Base-by-base conservation (phyloP, 2,888 invertebrate species). In the Liposcelis brunnea region DNA sequence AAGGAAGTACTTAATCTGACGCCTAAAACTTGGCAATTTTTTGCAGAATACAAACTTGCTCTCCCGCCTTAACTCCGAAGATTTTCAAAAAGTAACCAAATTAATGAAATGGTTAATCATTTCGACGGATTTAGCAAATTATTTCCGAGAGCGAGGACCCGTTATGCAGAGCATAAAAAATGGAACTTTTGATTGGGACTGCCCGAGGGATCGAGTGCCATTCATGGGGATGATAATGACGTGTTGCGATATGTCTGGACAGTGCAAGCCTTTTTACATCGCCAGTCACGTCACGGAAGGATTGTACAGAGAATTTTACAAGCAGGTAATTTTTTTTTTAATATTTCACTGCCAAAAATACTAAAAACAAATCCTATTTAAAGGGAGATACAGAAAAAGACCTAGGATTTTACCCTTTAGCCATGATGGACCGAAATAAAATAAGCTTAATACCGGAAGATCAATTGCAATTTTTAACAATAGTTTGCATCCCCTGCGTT, bases 381-480 rank as follows among this genome's bases (percentile, higher is more conserved):
- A 61, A 76, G 70, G 76, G 75, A 1, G 76, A 76, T 55, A 59
- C 61, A 31, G 74, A 76, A 56, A 71, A 72, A 21, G 59, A 56
- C 4, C 63, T 74, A 65, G 74, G 74, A 37, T 66, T 72, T 55
- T 66, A 63, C 0, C 75, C 75, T 0, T 63, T 74, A 4, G 69
- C 72, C 49, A 70, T 75, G 65, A 75, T 76, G 75, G 74, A 76
- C 58, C 62, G 75, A 37, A 67, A 68, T 2, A 72, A 73, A 53
- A 58, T 64, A 49, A 53, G 64, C 49, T 67, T 68, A 57, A 70
- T 75, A 55, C 74, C 75, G 0, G 70, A 72, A 18, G 74, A 75
- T 52, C 76, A 77, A 64, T 68, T 74, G 14, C 70, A 74, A 57
- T 76, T 75, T 61, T 59, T 75, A 15, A 65, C 68, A 0, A 69